phyloP scores from a whole-genome alignment of 53 echinoderm and acorn worm genomes.

The Zoroaster sp. region DNA sequence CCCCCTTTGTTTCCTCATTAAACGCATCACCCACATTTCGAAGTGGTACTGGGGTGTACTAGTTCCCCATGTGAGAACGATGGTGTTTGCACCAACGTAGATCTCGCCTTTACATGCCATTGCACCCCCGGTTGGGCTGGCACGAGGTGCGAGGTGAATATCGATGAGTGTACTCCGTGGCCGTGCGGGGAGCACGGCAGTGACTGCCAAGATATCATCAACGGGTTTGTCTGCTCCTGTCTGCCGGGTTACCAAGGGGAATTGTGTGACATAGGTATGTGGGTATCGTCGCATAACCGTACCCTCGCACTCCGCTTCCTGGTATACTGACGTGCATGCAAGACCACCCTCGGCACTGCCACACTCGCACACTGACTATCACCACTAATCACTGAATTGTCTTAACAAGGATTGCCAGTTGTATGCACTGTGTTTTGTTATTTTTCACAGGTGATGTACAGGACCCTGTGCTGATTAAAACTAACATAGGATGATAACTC shows the following conservation, averaged over 20 bases:
- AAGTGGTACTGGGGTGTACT: conserved; percentile 22
- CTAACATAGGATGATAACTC: no score
- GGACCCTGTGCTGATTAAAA: no score
- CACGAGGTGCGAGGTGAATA: conserved; percentile 4
- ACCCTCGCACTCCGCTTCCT: background rate
- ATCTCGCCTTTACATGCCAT: conserved; percentile 7
- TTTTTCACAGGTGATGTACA: background rate
- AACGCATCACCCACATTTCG: background rate
- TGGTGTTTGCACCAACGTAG: conserved; percentile 19
- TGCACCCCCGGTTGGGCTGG: conserved; percentile 26
- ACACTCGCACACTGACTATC: background rate
- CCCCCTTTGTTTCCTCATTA: no score
- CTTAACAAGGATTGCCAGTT: background rate
- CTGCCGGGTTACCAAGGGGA: background rate
- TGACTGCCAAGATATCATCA: background rate
- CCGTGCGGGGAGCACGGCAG: conserved; percentile 9
- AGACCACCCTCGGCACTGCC: background rate
- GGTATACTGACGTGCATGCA: background rate
- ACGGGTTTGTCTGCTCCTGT: background rate
- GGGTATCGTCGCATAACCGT: background rate
- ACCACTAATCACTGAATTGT: background rate
- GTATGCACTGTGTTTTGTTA: background rate
- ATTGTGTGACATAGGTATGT: conserved; percentile 25
- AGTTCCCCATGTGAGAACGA: conserved; percentile 4
- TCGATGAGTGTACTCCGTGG: background rate